Percentiles rank a stretch among this genome's conserved stretches.
These are phyloP conservation scores for Leuciscus idus DNA, from an alignment of 2,113 vertebrate genomes.

Conservation along the genomic window DNA sequence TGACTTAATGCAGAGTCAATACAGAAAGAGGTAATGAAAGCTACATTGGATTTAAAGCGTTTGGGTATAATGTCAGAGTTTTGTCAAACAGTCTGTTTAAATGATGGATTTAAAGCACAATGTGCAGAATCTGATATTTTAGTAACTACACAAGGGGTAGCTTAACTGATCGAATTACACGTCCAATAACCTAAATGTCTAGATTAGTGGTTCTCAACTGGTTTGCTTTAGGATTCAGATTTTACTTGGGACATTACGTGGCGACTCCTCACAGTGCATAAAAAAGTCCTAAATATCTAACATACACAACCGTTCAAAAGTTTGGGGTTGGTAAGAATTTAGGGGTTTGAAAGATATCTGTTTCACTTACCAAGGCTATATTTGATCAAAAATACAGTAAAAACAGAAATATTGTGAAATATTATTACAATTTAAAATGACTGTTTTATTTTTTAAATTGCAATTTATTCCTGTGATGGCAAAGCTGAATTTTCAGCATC, in stretches of 20 bases:
- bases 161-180: background rate
- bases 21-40: constrained; percentile 14
- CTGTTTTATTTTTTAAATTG: too few species aligned
- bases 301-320: background rate
- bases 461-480: background rate
- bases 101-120: constrained; percentile 8
- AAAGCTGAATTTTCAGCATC: background rate
- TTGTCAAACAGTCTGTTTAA: constrained; percentile 1
- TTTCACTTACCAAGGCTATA: background rate
- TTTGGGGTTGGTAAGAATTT: too few species aligned
- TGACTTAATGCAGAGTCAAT: constrained; percentile 22
- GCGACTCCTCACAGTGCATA: background rate
- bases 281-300: background rate
- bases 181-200: background rate
- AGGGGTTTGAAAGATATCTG: background rate
- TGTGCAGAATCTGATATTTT: background rate
- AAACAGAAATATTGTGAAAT: background rate
- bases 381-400: background rate
- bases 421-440: background rate
- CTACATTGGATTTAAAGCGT: constrained; percentile 12
- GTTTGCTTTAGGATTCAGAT: constrained; percentile 5
- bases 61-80: constrained; percentile 7
- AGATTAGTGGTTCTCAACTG: background rate
- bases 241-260: background rate
- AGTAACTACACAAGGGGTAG: background rate